Conservation (phyloP, 2,797 vertebrate species). For the Cirrhinus mrigala region DNA sequence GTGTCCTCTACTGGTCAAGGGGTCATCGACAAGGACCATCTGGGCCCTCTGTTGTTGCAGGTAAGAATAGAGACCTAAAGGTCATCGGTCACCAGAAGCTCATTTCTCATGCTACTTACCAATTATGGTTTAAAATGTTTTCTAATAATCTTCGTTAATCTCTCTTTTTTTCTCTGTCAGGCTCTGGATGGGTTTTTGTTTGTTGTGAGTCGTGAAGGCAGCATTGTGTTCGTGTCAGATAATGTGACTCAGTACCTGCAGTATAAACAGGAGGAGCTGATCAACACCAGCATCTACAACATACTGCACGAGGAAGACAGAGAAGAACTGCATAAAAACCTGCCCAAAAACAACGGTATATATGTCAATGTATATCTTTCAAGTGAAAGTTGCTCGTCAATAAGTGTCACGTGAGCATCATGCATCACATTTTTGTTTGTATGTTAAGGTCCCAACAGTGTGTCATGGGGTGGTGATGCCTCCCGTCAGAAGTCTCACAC, state of each 20-base stretch:
- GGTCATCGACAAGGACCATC: conserved; percentile 98
- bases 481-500: conserved; percentile 96
- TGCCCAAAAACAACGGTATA: conserved; percentile 89
- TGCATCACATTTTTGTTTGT: background rate
- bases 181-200: conserved; percentile 97
- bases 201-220: conserved; percentile 97
- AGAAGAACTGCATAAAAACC: conserved; percentile 95
- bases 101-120: background rate
- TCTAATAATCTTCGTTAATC: background rate
- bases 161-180: conserved; percentile 68
- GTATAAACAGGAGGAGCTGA: conserved; percentile 97
- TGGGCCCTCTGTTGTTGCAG: conserved; percentile 96
- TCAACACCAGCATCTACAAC: conserved; percentile 95
- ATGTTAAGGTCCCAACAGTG: conserved; percentile 82
- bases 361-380: background rate
- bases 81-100: conserved; percentile 37
- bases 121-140: background rate
- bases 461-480: conserved; percentile 89
- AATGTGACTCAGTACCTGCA: conserved; percentile 98
- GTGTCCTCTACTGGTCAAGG: conserved; percentile 98
- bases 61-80: conserved; percentile 73
- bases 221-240: conserved; percentile 97
- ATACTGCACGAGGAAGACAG: conserved; percentile 95
- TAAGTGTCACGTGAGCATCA: background rate
- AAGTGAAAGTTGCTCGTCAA: background rate